Evolutionary conservation across 2,113 vertebrate genomes (phyloP).

Genomic region (Erpornis zantholeuca): DNA sequence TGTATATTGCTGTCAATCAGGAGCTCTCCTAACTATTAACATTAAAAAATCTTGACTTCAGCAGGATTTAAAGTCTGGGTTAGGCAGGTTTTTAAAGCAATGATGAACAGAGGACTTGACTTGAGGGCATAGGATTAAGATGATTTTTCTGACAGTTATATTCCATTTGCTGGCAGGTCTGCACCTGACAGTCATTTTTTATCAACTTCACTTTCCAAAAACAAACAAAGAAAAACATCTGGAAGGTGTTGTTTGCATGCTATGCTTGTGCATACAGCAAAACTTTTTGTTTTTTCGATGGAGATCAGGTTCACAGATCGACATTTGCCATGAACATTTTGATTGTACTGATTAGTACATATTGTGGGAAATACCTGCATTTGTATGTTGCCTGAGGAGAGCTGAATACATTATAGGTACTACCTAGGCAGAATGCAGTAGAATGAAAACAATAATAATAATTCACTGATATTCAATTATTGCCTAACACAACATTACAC

Average conservation of each 20-base stretch:
- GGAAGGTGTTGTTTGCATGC: not conserved
- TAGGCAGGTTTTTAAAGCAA: not conserved
- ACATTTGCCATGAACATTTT: not conserved
- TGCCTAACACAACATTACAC: not conserved
- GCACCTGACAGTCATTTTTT: not conserved
- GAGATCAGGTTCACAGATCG: not conserved
- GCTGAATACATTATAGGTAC: not conserved
- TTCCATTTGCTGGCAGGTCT: not conserved
- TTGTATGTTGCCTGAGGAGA: not conserved
- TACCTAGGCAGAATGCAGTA: not conserved
- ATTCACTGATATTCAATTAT: conserved; percentile 39
- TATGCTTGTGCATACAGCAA: rapidly evolving
- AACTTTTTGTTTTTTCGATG: not conserved
- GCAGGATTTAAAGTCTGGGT: not conserved
- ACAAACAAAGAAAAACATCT: not conserved
- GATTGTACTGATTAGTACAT: not conserved
- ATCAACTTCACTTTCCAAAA: not conserved
- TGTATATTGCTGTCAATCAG: not conserved
- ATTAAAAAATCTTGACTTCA: not conserved
- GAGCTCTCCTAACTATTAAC: not conserved
- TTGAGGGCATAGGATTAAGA: not conserved
- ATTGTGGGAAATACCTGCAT: not conserved
- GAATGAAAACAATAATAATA: conserved; percentile 32
- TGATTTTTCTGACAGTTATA: conserved; percentile 2
- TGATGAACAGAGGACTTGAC: not conserved